Evolutionary conservation across 2,888 invertebrate genomes (phyloP), one percentile per base, ranked within the genome.

Genomic region (Ellobium chinense): DNA sequence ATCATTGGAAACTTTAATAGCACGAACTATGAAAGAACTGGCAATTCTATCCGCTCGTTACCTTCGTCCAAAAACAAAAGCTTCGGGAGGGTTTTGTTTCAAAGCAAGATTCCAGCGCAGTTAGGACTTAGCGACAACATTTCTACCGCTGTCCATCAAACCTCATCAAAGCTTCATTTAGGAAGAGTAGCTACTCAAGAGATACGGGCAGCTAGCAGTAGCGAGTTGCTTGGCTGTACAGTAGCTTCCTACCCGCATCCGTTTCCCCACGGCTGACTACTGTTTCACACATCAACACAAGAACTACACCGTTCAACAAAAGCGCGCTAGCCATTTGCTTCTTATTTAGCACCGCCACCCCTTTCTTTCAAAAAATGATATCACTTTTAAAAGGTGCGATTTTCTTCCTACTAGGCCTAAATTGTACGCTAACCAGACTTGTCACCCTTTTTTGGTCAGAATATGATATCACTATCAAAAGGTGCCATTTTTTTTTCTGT

Each of bases 61-160:
- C 36, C 46, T 72, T 72, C 72, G 37, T 36, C 27, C 37, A 58
- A n/a, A 60, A 72, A 72, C 72, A 72, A 72, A 72, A 24, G 58
- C 12, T 31, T 56, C 58, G 34, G 1, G n/a, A 27, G n/a, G 1
- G 18, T 34, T 46, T 46, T 46, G 46, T 46, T 46, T 46, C n/a
- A 24, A 27, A 24, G 34, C 29, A 24, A 27, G 34, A 70, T 70
- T 60, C 60, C 58, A 34, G 12, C 27, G 37, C 24, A 58, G n/a
- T 3, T 24, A n/a, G 1, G 0, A 3, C 37, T 18, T n/a, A 27
- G 27, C 37, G 24, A 24, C 60, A n/a, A n/a, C n/a, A n/a, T 36
- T 36, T 72, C n/a, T 56, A 29, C 24, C 24, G 24, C 24, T 37
- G 72, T 72, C 27, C 37, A 34, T 70, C 70, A 21, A 21, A 21